Conservation (phyloP, 2,113 vertebrate genomes). For the Hydrochoerus hydrochaeris region DNA sequence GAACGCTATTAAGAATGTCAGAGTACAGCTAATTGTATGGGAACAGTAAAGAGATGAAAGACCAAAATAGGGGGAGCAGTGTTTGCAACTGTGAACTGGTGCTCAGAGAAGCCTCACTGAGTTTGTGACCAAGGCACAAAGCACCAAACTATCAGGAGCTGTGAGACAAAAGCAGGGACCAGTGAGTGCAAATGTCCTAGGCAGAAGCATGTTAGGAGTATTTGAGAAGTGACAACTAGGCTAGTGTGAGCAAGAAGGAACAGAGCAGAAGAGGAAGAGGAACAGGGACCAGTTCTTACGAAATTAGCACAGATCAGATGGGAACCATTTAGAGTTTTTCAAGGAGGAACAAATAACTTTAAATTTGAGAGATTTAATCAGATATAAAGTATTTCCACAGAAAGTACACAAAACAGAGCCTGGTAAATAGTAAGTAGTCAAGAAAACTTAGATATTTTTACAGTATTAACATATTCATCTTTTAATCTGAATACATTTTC, state of each 20-base stretch:
- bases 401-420: not conserved
- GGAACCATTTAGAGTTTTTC: not conserved
- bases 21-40: not conserved
- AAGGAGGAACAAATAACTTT: not conserved
- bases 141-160: not conserved
- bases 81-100: not conserved
- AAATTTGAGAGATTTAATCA: not conserved
- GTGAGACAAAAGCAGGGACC: not conserved
- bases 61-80: too few species aligned
- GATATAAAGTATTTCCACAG: not conserved
- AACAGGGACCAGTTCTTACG: not conserved
- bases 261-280: not conserved
- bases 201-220: not conserved
- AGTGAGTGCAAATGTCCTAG: not conserved
- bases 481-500: not conserved
- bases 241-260: not conserved
- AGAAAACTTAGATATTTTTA: not conserved
- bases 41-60: not conserved
- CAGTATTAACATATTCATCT: not conserved
- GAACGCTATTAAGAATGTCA: not conserved
- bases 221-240: not conserved
- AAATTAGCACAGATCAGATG: not conserved
- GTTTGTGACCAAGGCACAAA: not conserved
- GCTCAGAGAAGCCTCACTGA: not conserved
- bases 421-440: not conserved